Evolutionary conservation across 1,140 invertebrate genomes (phyloP), one percentile per base, ranked within the genome.

Genomic region (Tetramorium parvispinum): DNA sequence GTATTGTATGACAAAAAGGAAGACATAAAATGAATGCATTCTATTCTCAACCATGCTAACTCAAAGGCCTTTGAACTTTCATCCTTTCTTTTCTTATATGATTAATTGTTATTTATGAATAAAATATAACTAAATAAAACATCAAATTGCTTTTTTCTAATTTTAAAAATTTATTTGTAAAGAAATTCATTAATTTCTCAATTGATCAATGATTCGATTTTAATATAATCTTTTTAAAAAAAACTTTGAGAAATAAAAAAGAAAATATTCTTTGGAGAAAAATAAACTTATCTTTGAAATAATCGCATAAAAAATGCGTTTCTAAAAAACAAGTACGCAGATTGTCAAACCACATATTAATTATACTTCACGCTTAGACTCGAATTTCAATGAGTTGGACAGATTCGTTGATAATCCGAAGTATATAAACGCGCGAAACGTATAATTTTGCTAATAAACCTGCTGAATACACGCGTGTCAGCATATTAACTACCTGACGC

Each of bases 11-110:
- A 65, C 40, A 53, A 73, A 70, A 85, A 53, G 46, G 43, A 68
- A 82, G 13, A 66, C 49, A 7, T 46, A n/a, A 40, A 76, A 37
- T 27, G 18, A 70, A 18, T 51, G 16, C 21, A 77, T 75, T 66
- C 51, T 85, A 71, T 24, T 79, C 57, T 46, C 78, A n/a, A 82
- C 11, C 32, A 57, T 49, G 76, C 85, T 93, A 92, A 93, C 92
- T 93, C 91, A 68, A 77, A 87, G 87, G 93, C 91, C 92, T 92
- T 90, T 94, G 91, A 93, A 93, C 93, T 61, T 63, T 49, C 10
- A 24, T 51, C 6, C 8, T 63, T 18, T 63, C 13, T 63, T 18
- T 63, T 5, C 37, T 21, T 40, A 0, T 40, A 21, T 21, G n/a
- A 13, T 43, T 43, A 21, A 40, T 21, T 37, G 8, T 18, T 37